Evolutionary conservation across 2,888 invertebrate genomes (phyloP), one percentile per base, ranked within the genome.

Genomic region (Selenia dentaria): DNA sequence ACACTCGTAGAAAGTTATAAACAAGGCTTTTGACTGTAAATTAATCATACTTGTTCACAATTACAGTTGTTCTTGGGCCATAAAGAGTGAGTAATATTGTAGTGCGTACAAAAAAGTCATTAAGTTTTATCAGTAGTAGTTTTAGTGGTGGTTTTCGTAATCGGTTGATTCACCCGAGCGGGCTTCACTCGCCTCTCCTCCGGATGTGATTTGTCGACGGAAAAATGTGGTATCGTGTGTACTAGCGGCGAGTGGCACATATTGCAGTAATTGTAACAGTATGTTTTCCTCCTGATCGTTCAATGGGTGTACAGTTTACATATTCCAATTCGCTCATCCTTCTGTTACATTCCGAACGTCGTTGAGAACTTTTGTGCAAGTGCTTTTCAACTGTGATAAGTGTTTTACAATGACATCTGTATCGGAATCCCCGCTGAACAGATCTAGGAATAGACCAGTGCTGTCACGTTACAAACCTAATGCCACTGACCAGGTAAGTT

Each of bases 151-250:
- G 64, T 71, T 56, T 59, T 68, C 63, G 80, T 80, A 80, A 80
- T 80, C 79, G 69, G 72, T 78, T 85, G 85, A 87, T 77, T 87
- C 86, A 86, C 74, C 64, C 75, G 74, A 66, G 57, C 71, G 67
- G 61, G 74, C 75, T 74, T 69, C 72, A 67, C 68, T 70, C 64
- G 62, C 52, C 70, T 78, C 76, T 78, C 74, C 82, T 84, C 84
- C 90, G 90, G 90, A 89, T 89, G 84, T 87, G 89, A 87, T 88
- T 88, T 87, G 88, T 84, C 85, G 85, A 83, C 79, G 78, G 78
- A 84, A 87, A 83, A 83, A 83, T 85, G 87, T 84, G 79, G 80
- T 84, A 88, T 89, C 86, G 76, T 78, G 63, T 75, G 74, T 72
- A 79, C 67, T 70, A 74, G 79, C 67, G 38, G 70, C 66, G 69